phyloP scores from a whole-genome alignment of 2,888 invertebrate species.

The Cosmopolites sordidus region DNA sequence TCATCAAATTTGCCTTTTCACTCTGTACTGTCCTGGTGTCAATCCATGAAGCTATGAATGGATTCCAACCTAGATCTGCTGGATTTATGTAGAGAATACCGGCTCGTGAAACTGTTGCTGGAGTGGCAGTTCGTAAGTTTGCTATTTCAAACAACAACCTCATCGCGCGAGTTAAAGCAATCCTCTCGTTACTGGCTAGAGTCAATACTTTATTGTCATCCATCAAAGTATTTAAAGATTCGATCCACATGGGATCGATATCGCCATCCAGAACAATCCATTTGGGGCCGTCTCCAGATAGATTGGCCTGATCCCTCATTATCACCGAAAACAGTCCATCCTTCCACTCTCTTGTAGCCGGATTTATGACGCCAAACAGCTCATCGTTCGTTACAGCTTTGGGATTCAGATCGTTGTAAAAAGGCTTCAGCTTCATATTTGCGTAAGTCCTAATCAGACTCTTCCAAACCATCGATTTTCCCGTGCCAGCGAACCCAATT shows the following conservation, averaged over 20 bases:
- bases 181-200: conserved; percentile 90
- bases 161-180: conserved; percentile 85
- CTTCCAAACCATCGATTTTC: conserved; percentile 91
- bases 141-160: conserved; percentile 91
- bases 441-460: conserved; percentile 78
- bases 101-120: conserved; percentile 91
- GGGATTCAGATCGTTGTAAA: conserved; percentile 88
- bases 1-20: conserved; percentile 75
- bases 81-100: conserved; percentile 94
- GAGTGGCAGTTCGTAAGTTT: conserved; percentile 84
- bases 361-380: conserved; percentile 90
- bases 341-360: conserved; percentile 72
- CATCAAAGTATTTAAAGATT: conserved; percentile 94
- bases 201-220: conserved; percentile 95
- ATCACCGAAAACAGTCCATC: conserved; percentile 75
- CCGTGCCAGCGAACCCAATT: conserved; percentile 81
- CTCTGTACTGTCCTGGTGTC: conserved; percentile 67
- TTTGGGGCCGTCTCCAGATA: conserved; percentile 79
- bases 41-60: conserved; percentile 87
- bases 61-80: conserved; percentile 92
- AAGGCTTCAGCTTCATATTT: conserved; percentile 77
- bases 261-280: conserved; percentile 96
- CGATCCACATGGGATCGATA: conserved; percentile 98
- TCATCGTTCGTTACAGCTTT: conserved; percentile 96
- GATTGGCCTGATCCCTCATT: conserved; percentile 90